A percentile compares a stretch with the other conserved stretches of the same genome.
phyloP scores from a whole-genome alignment of 2,113 vertebrate species.

The Corythaeola cristata region DNA sequence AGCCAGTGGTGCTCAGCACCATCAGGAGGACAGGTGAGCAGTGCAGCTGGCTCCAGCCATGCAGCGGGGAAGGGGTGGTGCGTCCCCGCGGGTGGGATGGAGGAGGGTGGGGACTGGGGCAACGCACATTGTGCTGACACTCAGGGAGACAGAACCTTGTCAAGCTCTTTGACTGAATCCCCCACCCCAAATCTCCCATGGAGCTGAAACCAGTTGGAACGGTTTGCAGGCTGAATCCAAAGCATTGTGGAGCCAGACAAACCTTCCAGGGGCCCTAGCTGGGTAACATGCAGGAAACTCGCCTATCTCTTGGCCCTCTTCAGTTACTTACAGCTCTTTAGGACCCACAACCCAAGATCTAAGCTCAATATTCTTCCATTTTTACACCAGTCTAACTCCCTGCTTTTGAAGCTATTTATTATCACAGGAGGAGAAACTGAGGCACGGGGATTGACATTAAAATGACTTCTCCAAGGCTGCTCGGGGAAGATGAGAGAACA shows the following conservation, averaged over 20 bases:
- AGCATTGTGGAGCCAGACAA: background rate
- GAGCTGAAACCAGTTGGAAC: background rate
- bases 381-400: background rate
- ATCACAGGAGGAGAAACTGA: background rate
- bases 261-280: background rate
- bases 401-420: background rate
- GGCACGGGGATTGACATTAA: background rate
- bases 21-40: background rate
- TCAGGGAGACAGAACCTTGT: background rate
- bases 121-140: background rate
- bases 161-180: background rate
- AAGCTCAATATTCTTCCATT: background rate
- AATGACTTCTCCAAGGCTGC: background rate
- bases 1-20: background rate
- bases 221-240: background rate
- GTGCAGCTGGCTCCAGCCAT: background rate
- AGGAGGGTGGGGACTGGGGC: background rate
- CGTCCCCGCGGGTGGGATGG: background rate
- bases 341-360: background rate
- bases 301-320: background rate
- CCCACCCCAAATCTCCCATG: background rate
- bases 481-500: background rate
- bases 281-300: rapidly evolving
- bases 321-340: background rate
- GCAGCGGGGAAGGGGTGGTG: background rate